Percentiles rank a stretch among this genome's conserved stretches.
These are phyloP conservation scores for Poecilia picta DNA, from an alignment of 2,797 vertebrate species.

Conservation along the genomic window DNA sequence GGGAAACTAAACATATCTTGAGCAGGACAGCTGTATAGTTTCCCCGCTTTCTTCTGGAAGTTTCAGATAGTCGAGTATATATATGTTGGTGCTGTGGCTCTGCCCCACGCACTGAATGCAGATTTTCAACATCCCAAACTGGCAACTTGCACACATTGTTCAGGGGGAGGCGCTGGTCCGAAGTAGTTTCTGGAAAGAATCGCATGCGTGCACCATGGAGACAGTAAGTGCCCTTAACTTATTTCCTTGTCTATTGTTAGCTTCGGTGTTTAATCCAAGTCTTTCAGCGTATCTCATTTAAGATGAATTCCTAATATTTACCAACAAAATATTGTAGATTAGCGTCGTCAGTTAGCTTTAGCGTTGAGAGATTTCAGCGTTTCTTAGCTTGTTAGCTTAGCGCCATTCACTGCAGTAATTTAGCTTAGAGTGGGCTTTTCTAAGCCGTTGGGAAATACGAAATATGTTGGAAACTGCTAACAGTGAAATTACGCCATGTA, in stretches of 20 bases:
- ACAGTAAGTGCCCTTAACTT: conserved; percentile 77
- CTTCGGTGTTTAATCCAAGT: not conserved
- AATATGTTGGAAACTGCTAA: not conserved
- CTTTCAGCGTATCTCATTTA: not conserved
- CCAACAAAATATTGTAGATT: not conserved
- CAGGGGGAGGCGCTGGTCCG: conserved; percentile 73
- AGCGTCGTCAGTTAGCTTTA: not conserved
- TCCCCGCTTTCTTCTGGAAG: conserved; percentile 41
- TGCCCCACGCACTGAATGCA: not conserved
- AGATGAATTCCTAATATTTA: not conserved
- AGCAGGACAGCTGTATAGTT: not conserved
- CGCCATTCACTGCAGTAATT: conserved; percentile 23
- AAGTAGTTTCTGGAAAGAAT: conserved; percentile 86
- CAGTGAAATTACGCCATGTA: not conserved
- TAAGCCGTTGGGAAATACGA: accelerated
- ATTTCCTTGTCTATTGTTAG: not conserved
- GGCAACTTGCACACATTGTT: conserved; percentile 64
- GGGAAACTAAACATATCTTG: not conserved
- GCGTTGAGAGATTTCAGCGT: conserved; percentile 16
- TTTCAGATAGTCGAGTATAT: conserved; percentile 17
- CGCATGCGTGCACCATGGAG: conserved; percentile 84
- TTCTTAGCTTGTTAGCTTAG: conserved; percentile 57
- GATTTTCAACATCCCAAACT: conserved; percentile 37
- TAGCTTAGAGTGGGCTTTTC: not conserved
- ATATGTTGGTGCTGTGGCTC: not conserved